These are phyloP conservation scores for Sebastiscus tertius DNA, from an alignment of 2,797 vertebrate species.

Conservation along the genomic window DNA sequence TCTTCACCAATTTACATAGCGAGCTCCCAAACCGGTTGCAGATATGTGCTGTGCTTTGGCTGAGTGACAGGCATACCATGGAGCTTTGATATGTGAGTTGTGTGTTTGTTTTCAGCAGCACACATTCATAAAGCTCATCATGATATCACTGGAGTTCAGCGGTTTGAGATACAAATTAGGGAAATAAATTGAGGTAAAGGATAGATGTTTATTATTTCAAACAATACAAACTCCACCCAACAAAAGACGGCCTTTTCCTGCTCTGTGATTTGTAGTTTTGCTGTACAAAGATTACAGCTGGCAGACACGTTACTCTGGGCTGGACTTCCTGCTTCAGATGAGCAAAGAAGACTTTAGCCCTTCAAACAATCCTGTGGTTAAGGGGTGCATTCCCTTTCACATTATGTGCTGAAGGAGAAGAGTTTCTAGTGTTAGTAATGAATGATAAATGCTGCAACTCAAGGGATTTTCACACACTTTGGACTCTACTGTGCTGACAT, in stretches of 20 bases:
- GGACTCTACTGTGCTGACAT: constrained; percentile 2
- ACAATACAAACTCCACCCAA: background rate
- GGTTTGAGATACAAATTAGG: background rate
- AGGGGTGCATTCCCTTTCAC: constrained; percentile 8
- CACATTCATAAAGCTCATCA: background rate
- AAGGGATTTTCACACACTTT: constrained; percentile 2
- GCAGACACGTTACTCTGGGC: constrained; percentile 25
- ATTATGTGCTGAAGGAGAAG: background rate
- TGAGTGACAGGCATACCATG: constrained; percentile 26
- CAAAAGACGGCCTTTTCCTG: constrained; percentile 2
- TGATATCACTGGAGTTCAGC: constrained; percentile 7
- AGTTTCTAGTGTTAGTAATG: background rate
- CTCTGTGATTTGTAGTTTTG: constrained; percentile 24
- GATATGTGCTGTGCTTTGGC: constrained; percentile 57
- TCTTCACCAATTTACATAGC: constrained; percentile 75
- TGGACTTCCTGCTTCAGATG: constrained; percentile 33
- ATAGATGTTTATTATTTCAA: background rate
- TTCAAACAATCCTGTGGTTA: constrained; percentile 6
- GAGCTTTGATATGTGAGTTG: constrained; percentile 32
- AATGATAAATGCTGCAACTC: background rate
- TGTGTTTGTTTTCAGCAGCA: constrained; percentile 47
- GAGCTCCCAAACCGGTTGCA: constrained; percentile 66
- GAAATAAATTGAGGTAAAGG: constrained; percentile 7
- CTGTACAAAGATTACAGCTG: constrained; percentile 52
- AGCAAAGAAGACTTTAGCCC: constrained; percentile 28